Evolutionary conservation across 1,140 invertebrate genomes (phyloP), one percentile per base, ranked within the genome.

Genomic region (Arctopsyche grandis): DNA sequence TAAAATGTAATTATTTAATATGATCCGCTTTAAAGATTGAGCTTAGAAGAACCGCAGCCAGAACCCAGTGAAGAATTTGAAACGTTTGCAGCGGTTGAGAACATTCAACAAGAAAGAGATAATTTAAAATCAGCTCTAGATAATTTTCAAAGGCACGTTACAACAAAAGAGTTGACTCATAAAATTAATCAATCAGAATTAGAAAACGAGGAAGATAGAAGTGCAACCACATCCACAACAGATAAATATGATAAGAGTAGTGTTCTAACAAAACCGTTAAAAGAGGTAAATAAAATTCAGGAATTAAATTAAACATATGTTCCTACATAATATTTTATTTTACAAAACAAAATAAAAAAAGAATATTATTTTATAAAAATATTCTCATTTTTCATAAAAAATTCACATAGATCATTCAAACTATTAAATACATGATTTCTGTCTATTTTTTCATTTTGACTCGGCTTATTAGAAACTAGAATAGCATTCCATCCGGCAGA

Each of bases 401-500:
- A 52, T 48, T 1, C 3, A 52, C 16, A 16, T 10, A 52, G 12
- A 14, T 14, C 24, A 19, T 24, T 63, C 14, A 76, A 19, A 63
- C 26, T 76, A 43, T 9, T 5, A 63, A 76, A 76, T 4, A 48
- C 24, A 43, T 63, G 5, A 9, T n/a, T 71, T 46, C 1, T 5
- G 9, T 71, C 16, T 22, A 52, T 52, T 52, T 52, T 52, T 4
- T 52, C 16, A 52, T 16, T 52, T 12, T 12, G 12, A 52, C 16
- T 52, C 3, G 48, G 10, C 3, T 14, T 38, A 16, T 78, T 75
- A 3, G 79, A 82, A 38, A 87, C 73, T 14, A 87, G 81, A 22
- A 92, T 85, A n/a, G 93, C 91, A 84, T 93, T 90, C 94, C 96
- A 96, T 0, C 93, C 93, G 22, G 91, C 90, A 52, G 89, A 88